These are phyloP conservation scores for Eleginops maclovinus DNA, from an alignment of 2,113 vertebrate genomes.

Conservation along the genomic window DNA sequence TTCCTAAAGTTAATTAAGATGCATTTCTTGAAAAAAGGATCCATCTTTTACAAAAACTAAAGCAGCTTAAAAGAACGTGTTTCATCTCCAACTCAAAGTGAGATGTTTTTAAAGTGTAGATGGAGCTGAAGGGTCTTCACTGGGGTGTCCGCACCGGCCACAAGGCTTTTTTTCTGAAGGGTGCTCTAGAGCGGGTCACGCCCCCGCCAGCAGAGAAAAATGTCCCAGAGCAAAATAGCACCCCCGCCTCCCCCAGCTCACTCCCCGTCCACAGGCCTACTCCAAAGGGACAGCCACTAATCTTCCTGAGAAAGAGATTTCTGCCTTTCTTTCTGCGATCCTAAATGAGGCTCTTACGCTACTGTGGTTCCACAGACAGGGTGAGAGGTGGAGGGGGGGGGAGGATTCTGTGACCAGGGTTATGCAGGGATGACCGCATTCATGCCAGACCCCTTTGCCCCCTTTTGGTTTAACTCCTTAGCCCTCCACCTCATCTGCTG, in stretches of 20 bases:
- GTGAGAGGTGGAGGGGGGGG: slow-evolving; percentile 43
- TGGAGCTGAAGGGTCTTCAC: slow-evolving; percentile 42
- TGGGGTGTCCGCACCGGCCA: slow-evolving; percentile 30
- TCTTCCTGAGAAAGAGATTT: slow-evolving; percentile 87
- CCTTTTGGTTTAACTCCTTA: slow-evolving; percentile 61
- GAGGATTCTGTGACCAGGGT: slow-evolving; percentile 44
- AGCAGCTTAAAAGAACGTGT: too few relatives aligned
- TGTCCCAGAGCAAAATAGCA: slow-evolving; percentile 77
- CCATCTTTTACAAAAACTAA: too few relatives aligned
- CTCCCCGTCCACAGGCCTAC: slow-evolving; percentile 68
- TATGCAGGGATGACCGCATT: slow-evolving; percentile 73
- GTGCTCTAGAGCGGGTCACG: slow-evolving; percentile 78
- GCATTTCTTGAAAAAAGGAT: too few relatives aligned
- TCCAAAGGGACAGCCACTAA: slow-evolving; percentile 84
- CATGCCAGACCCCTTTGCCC: slow-evolving; percentile 52
- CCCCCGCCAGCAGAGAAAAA: slow-evolving; percentile 84
- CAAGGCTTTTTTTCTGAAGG: slow-evolving; percentile 51
- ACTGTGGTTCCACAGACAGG: slow-evolving; percentile 67
- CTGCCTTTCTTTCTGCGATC: slow-evolving; percentile 76
- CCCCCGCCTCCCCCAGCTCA: slow-evolving; percentile 28
- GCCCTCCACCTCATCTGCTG: slow-evolving; percentile 46
- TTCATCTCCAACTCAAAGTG: too few relatives aligned
- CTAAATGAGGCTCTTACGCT: slow-evolving; percentile 83
- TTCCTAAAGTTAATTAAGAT: too few relatives aligned
- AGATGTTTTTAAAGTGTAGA: slow-evolving; percentile 27